Evolutionary conservation across 2,888 invertebrate species (phyloP).

Genomic region (Polydrusus pterygomalis): DNA sequence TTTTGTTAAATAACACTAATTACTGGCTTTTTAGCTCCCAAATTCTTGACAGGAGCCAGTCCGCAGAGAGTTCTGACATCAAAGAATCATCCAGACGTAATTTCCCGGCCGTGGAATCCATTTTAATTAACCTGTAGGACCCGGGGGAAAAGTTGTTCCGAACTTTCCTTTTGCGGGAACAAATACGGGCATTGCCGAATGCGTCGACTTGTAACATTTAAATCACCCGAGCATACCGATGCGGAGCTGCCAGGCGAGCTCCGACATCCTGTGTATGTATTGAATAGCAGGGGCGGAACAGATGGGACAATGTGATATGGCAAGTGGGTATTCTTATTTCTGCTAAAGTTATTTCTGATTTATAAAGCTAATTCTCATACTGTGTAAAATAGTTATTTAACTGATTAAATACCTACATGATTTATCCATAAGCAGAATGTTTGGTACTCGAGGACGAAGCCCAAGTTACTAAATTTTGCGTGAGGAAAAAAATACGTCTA

Average conservation of each 20-base stretch:
- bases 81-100: conserved; percentile 54
- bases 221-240: conserved; percentile 58
- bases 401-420: too few relatives aligned
- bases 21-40: conserved; percentile 39
- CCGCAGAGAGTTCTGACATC: conserved; percentile 52
- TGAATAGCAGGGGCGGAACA: conserved; percentile 10
- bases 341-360: too few relatives aligned
- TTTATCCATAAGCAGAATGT: too few relatives aligned
- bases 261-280: conserved; percentile 20
- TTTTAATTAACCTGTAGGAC: conserved; percentile 54
- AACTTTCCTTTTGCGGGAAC: conserved; percentile 52
- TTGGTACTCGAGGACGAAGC: too few relatives aligned
- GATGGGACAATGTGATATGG: background rate
- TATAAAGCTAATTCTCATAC: too few relatives aligned
- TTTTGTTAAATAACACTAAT: conserved; percentile 54
- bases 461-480: too few relatives aligned
- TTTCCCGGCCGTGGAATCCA: conserved; percentile 55
- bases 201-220: conserved; percentile 65
- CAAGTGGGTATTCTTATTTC: too few relatives aligned
- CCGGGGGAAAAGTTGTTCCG: conserved; percentile 50
- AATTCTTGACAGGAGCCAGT: conserved; percentile 44
- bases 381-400: too few relatives aligned
- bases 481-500: too few relatives aligned
- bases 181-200: conserved; percentile 55
- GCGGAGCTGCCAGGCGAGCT: conserved; percentile 20